phyloP scores from a whole-genome alignment of 2,888 invertebrate genomes.

The Anarsia innoxiella region DNA sequence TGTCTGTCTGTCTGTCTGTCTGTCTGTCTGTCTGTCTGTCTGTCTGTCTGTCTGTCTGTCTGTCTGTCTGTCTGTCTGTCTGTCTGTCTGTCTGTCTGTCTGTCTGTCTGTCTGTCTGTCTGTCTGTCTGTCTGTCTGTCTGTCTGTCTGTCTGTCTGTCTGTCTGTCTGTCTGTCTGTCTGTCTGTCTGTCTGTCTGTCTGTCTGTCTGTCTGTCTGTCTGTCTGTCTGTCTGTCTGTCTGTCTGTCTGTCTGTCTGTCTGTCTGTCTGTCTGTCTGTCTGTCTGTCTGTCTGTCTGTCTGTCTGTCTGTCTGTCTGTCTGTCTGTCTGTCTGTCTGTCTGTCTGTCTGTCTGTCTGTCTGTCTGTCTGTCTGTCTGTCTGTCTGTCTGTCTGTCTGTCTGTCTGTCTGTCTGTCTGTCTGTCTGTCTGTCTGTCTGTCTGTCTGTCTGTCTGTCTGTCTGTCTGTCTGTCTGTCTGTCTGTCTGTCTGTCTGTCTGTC shows the following conservation, averaged over 20 bases:
- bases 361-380: slow-evolving; percentile 3
- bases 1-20: slow-evolving; percentile 1
- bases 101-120: slow-evolving; percentile 1
- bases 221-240: slow-evolving; percentile 2
- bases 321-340: slow-evolving; percentile 2
- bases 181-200: slow-evolving; percentile 2
- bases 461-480: slow-evolving; percentile 4
- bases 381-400: slow-evolving; percentile 5
- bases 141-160: slow-evolving; percentile 2
- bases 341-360: slow-evolving; percentile 2
- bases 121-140: slow-evolving; percentile 2
- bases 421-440: slow-evolving; percentile 4
- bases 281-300: slow-evolving; percentile 2
- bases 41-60: slow-evolving; percentile 1
- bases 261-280: slow-evolving; percentile 2
- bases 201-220: slow-evolving; percentile 2
- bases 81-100: slow-evolving; percentile 1
- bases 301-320: slow-evolving; percentile 2
- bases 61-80: slow-evolving; percentile 1
- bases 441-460: slow-evolving; percentile 3
- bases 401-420: slow-evolving; percentile 3
- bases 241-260: slow-evolving; percentile 2
- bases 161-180: slow-evolving; percentile 2
- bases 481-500: slow-evolving; percentile 4
- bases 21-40: background rate